phyloP scores from a whole-genome alignment of 2,797 vertebrate genomes.

The Sandelia bainsii region DNA sequence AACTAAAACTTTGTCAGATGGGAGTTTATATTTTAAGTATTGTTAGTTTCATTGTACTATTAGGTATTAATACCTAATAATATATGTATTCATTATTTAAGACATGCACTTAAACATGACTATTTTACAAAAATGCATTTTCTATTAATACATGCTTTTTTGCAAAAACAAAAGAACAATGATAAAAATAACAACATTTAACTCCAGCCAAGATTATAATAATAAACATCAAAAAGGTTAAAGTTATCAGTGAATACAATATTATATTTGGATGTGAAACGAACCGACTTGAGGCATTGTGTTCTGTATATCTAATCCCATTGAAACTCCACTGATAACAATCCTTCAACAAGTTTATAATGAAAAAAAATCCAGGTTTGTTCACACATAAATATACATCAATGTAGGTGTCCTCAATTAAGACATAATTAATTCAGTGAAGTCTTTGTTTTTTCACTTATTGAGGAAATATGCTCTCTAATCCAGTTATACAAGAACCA shows the following conservation, averaged over 20 bases:
- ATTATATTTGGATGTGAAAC: constrained; percentile 1
- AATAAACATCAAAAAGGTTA: constrained; percentile 1
- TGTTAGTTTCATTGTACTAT: not conserved
- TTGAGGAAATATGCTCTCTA: constrained; percentile 82
- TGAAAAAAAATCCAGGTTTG: constrained; percentile 49
- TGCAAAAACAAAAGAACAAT: too few species aligned
- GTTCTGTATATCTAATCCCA: constrained; percentile 48
- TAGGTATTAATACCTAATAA: too few species aligned
- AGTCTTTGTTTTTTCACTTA: constrained; percentile 75
- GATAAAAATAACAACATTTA: too few species aligned
- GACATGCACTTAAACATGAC: too few species aligned
- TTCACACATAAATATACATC: constrained; percentile 79
- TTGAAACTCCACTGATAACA: constrained; percentile 55
- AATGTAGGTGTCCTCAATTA: constrained; percentile 79
- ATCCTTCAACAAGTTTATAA: constrained; percentile 51
- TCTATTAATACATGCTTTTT: too few species aligned
- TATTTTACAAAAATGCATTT: too few species aligned
- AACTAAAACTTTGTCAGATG: too few species aligned
- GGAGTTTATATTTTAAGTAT: not conserved
- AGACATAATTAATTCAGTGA: constrained; percentile 83
- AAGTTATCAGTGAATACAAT: not conserved
- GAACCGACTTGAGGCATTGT: constrained; percentile 52
- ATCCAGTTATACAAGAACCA: constrained; percentile 85
- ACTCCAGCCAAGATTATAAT: not conserved
- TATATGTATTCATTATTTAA: too few species aligned